Base-by-base conservation (phyloP, 2,888 invertebrate genomes). In the Sinopyrophorus schimmeli region DNA sequence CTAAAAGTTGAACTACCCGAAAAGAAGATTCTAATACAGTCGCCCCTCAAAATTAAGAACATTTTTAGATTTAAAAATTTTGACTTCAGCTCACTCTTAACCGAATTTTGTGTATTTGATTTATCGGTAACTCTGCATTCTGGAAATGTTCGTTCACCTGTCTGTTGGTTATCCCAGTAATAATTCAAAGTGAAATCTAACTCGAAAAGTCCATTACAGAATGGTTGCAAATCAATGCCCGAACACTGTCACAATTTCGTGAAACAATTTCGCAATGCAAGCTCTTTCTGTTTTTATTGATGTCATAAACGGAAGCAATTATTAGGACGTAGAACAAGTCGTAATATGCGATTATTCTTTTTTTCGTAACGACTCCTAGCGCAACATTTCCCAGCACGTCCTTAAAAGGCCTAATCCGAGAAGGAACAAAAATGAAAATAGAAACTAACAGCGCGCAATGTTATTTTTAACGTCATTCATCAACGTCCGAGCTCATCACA, bases 181-280 rank as follows among this genome's bases (percentile, higher is more conserved):
- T 53, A 53, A 53, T 53, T 53, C 49, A 53, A 37, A 49, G 34
- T 39, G 34, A 49, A 49, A 53, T 49, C 46, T 42, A 49, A 53
- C 49, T 32, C 49, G 48, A 44, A 53, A 53, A 53, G 46, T 49
- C 53, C 53, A 53, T 53, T 53, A 53, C 37, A 41, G 32, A 35
- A 40, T 23, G 32, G 26, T 30, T 40, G 32, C 41, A 46, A 54
- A 54, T 51, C 50, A 51, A 41, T 47, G 54, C 47, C 54, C 46
- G 20, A n/a, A 37, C 44, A 30, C 31, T 9, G 23, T 44, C 44
- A 44, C 44, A 23, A n/a, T n/a, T n/a, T n/a, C n/a, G n/a, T n/a
- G n/a, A n/a, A n/a, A n/a, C 3, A n/a, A 23, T n/a, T n/a, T n/a
- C n/a, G n/a, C n/a, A n/a, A n/a, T n/a, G n/a, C n/a, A n/a, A n/a